These are phyloP conservation scores for Coreius guichenoti DNA, from an alignment of 2,797 vertebrate genomes.

Conservation along the genomic window DNA sequence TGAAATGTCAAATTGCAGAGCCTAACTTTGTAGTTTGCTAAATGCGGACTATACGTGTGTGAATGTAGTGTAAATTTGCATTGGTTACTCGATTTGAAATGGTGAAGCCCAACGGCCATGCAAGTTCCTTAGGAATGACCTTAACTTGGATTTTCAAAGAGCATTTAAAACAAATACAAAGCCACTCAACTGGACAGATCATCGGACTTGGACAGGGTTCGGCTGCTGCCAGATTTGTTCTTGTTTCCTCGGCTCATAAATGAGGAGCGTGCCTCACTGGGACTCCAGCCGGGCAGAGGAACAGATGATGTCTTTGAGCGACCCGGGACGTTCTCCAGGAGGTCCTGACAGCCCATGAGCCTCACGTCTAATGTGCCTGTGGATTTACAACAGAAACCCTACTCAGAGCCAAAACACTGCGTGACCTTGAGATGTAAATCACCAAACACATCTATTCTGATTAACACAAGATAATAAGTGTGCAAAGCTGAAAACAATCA, in stretches of 20 bases:
- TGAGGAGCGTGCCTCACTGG: slow-evolving; percentile 85
- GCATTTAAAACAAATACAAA: slow-evolving; percentile 20
- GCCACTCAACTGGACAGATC: slow-evolving; percentile 87
- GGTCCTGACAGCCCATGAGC: slow-evolving; percentile 90
- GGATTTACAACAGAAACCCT: slow-evolving; percentile 19
- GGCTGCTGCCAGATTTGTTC: slow-evolving; percentile 84
- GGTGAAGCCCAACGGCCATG: not conserved
- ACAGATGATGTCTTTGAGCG: slow-evolving; percentile 83
- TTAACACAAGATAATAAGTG: slow-evolving; percentile 28
- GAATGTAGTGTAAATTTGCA: not conserved
- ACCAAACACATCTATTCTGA: slow-evolving; percentile 12
- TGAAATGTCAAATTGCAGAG: not conserved
- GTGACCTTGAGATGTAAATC: slow-evolving; percentile 11
- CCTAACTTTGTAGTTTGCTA: not conserved
- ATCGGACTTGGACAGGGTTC: slow-evolving; percentile 85
- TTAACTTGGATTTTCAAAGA: not conserved
- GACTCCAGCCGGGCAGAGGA: slow-evolving; percentile 86
- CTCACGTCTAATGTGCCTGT: slow-evolving; percentile 89
- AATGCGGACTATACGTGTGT: not conserved
- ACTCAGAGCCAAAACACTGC: slow-evolving; percentile 11
- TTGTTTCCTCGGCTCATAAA: slow-evolving; percentile 87
- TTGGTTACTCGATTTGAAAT: not conserved
- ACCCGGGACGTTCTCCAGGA: slow-evolving; percentile 87
- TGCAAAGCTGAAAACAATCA: not conserved
- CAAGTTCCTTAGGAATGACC: not conserved